Evolutionary conservation across 2,888 invertebrate species (phyloP).

Genomic region (Cosmia trapezina): DNA sequence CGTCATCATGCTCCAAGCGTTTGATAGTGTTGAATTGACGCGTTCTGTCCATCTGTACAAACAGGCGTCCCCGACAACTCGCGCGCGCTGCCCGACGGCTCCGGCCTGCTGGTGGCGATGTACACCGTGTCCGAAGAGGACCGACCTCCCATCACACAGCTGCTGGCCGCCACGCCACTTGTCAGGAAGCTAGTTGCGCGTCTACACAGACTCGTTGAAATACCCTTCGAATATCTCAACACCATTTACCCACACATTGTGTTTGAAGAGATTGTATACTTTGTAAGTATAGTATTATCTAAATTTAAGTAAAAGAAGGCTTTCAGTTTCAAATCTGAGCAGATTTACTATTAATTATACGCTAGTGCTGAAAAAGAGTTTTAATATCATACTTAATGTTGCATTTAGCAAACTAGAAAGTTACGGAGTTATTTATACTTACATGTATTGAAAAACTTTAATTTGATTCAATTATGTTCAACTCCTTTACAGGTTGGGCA

Average conservation of each 20-base stretch:
- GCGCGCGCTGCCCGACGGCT: conserved; percentile 89
- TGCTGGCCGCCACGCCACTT: conserved; percentile 91
- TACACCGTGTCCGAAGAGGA: conserved; percentile 89
- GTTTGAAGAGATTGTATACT: conserved; percentile 91
- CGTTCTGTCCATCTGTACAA: conserved; percentile 31
- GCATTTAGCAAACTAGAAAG: neutral
- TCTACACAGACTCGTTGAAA: conserved; percentile 90
- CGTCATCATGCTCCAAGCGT: neutral
- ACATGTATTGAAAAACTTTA: neutral
- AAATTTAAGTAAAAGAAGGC: neutral
- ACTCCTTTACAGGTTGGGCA: conserved; percentile 91
- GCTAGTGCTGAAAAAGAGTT: neutral
- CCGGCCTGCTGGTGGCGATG: conserved; percentile 92
- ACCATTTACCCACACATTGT: conserved; percentile 92
- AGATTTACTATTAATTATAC: neutral
- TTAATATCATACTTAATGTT: neutral
- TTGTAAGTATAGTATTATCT: conserved; percentile 82
- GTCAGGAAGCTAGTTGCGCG: conserved; percentile 92
- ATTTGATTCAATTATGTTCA: neutral
- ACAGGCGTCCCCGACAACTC: conserved; percentile 92
- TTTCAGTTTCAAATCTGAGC: neutral
- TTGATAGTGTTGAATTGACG: conserved; percentile 6
- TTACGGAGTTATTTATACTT: neutral
- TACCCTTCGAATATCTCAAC: conserved; percentile 92
- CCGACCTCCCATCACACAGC: conserved; percentile 89